Evolutionary conservation across 2,888 invertebrate genomes (phyloP).

Genomic region (Euzophera pinguis): DNA sequence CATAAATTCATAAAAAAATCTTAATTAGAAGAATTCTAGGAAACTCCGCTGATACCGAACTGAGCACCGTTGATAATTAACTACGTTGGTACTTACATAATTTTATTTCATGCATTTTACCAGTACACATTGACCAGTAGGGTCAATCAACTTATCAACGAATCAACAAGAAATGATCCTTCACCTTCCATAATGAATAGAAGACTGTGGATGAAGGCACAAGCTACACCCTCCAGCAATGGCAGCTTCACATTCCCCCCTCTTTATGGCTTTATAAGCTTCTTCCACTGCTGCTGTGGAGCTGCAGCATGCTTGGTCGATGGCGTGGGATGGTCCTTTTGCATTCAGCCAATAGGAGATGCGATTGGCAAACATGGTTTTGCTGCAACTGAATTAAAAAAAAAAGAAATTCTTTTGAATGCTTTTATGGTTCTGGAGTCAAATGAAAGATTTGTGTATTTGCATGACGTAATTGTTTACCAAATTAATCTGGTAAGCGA

Average conservation of each 20-base stretch:
- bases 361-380: constrained; percentile 60
- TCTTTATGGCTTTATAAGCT: constrained; percentile 45
- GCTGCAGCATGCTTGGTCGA: constrained; percentile 55
- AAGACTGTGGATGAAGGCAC: constrained; percentile 75
- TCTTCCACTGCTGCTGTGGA: constrained; percentile 47
- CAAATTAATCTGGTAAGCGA: too few relatives aligned
- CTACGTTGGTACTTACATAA: too few relatives aligned
- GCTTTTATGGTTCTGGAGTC: too few relatives aligned
- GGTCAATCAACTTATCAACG: background rate
- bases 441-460: too few relatives aligned
- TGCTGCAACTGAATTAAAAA: constrained; percentile 41
- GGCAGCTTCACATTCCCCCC: constrained; percentile 68
- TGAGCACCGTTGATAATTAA: too few relatives aligned
- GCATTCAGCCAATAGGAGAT: constrained; percentile 63
- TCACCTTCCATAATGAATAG: constrained; percentile 53
- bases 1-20: too few relatives aligned
- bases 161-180: background rate
- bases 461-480: too few relatives aligned
- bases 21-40: too few relatives aligned
- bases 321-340: constrained; percentile 54
- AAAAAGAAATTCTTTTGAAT: background rate
- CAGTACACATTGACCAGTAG: too few relatives aligned
- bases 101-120: too few relatives aligned
- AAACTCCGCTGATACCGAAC: too few relatives aligned
- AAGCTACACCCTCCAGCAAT: constrained; percentile 81